Evolutionary conservation across 1,140 invertebrate genomes (phyloP), one percentile per base, ranked within the genome.

Genomic region (Heliothis subflexa): DNA sequence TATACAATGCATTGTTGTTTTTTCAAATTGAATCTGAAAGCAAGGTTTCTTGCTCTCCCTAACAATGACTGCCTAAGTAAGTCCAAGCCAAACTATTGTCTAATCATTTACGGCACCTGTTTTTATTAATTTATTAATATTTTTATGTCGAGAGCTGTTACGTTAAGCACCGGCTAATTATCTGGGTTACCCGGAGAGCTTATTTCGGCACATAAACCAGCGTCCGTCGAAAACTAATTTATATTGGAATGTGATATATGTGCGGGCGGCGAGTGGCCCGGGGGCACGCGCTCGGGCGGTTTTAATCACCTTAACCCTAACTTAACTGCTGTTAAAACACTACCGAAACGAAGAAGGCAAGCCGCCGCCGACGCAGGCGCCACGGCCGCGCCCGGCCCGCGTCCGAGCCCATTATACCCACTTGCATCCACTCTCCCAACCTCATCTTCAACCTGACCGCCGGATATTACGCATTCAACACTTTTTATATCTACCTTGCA

Each of bases 201-300:
- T 84, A 85, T 90, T 93, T 91, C 86, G 90, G 86, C 87, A 87
- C 87, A 87, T 83, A 89, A 88, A 86, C 82, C 81, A 75, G 80
- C 85, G 50, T 77, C 88, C 78, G 84, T 82, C 87, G 83, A 86
- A 94, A 94, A 92, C 88, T 90, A 94, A 94, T 94, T 93, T 91
- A 92, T 92, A 93, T 90, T 85, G 91, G 92, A 94, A 94, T 94
- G 92, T 94, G 92, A 94, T 93, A 89, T 94, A 94, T 88, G 88
- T 85, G 84, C 71, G 82, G 82, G 83, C 82, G 78, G 80, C 81
- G 78, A 78, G 59, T 21, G 50, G 88, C 90, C 91, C 70, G 81
- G 70, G 90, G 90, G 89, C 90, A 89, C 89, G 89, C 84, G 78
- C 73, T 78, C 84, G 79, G 55, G 72, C 84, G 81, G 82, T 87